A percentile compares a stretch with the other conserved stretches of the same genome.
Evolutionary conservation across 1,140 invertebrate species (phyloP).

Genomic region (Heliconius eleuchia): DNA sequence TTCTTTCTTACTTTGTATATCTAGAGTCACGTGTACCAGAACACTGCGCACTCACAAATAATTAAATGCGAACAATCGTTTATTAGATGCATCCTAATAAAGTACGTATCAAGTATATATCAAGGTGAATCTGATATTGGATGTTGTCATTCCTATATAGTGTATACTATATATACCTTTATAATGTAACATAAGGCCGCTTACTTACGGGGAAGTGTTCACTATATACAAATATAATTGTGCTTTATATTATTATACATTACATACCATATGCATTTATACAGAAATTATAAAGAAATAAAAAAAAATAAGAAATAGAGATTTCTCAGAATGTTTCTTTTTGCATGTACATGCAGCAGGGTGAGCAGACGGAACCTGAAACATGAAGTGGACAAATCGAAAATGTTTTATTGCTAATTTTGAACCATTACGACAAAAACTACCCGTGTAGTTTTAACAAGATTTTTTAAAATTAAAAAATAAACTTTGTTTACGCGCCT

Average conservation of each 20-base stretch:
- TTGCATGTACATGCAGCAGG: too few relatives aligned
- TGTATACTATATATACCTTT: background rate
- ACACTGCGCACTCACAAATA: background rate
- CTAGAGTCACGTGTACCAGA: background rate
- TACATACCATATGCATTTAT: too few relatives aligned
- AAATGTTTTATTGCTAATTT: too few relatives aligned
- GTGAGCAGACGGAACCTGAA: too few relatives aligned
- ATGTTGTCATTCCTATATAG: slow-evolving; percentile 13
- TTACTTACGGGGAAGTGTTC: background rate
- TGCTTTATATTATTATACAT: background rate
- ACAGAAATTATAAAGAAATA: too few relatives aligned
- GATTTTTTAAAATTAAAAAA: too few relatives aligned
- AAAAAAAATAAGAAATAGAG: too few relatives aligned
- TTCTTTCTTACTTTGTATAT: background rate
- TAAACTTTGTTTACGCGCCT: too few relatives aligned
- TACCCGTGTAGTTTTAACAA: too few relatives aligned
- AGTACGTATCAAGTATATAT: background rate
- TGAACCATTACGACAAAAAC: too few relatives aligned
- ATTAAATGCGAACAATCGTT: slow-evolving; percentile 19
- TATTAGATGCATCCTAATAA: slow-evolving; percentile 22
- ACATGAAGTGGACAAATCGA: too few relatives aligned
- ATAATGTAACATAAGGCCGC: background rate
- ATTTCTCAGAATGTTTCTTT: too few relatives aligned
- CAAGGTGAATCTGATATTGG: slow-evolving; percentile 21
- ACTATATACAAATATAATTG: background rate